Base-by-base conservation (phyloP, 1,140 invertebrate genomes). In the Nymphalis io region DNA sequence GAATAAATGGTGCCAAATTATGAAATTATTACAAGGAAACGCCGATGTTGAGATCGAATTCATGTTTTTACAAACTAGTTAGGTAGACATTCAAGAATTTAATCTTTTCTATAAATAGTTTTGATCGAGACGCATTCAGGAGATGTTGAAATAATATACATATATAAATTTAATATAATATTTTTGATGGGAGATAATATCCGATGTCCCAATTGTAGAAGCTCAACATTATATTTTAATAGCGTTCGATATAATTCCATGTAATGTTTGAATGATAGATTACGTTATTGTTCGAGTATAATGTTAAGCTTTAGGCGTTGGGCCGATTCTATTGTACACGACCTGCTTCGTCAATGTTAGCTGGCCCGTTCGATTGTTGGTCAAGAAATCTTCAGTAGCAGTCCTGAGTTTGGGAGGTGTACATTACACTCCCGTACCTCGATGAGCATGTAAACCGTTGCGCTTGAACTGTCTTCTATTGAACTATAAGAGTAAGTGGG, bases 1-100 rank as follows among this genome's bases (percentile, higher is more conserved):
- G 68, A 18, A 68, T 58, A 75, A 62, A 76, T 74, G 72, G 80
- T 84, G 82, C 82, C 82, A 84, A 84, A 78, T 71, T 68, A 67
- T 70, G 63, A 75, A 74, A 73, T 70, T 68, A 75, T 70, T 76
- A 77, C 63, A 73, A 74, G 74, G 68, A 78, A 70, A 70, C 39
- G 48, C 57, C 46, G 51, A 68, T 38, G 60, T 62, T 64, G 51
- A 57, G 46, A 75, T 72, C 68, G 69, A 76, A 75, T 78, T 76
- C 74, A 74, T 74, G 68, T 65, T 73, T 76, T 74, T 74, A 76
- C 77, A 74, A 70, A 68, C 72, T 51, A 79, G 79, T n/a, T 81
- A 81, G 79, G 71, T 81, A 78, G 71, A 68, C 33, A 64, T 75
- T 76, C 71, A 68, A 76, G 70, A 79, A 75, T 70, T 79, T 74